Base-by-base conservation (phyloP, 1,140 invertebrate species). In the Carcinoscorpius rotundicauda region DNA sequence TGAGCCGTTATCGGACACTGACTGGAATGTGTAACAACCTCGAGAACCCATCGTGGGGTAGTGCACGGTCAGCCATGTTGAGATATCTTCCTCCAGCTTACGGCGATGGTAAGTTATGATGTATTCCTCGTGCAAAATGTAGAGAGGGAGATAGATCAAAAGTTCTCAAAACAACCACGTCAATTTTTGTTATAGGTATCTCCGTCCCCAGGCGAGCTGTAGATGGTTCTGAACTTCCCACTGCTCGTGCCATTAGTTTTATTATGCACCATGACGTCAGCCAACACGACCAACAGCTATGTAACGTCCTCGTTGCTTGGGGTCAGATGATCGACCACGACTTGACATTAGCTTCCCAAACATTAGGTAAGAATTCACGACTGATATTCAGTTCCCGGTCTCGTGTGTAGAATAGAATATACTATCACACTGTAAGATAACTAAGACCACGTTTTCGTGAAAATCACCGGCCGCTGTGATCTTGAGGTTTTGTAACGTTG, bases 41-140 rank as follows among this genome's bases (percentile, higher is more conserved):
- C 3, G 68, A 66, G 61, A 70, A 70, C n/a, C 69, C 69, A 4
- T 67, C 64, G 1, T 69, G 69, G 69, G 69, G 67, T 10, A 65
- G 62, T 48, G 67, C 67, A 3, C 85, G 86, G 72, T 83, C 87
- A 10, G 87, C 91, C 1, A 92, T 79, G 60, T 71, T 73, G 48
- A 57, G 79, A 56, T 73, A 77, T 52, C 66, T 79, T 51, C 71
- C 73, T 10, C 75, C 78, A 4, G 68, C 62, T 48, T 81, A 80
- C 65, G 73, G 72, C 61, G 78, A 81, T 70, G 78, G 78, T 78
- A 72, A 70, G 68, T 56, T 57, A 29, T 29, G 29, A 29, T 29
- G 29, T 29, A 29, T 29, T 29, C 29, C 29, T 29, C 29, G 29
- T 29, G 0, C 29, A 29, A 29, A 29, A 2, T 29, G 29, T 29